Percentiles rank a stretch among this genome's conserved stretches.
These are phyloP conservation scores for Philopotamus ludificatus DNA, from an alignment of 1,140 invertebrate genomes.

Conservation along the genomic window DNA sequence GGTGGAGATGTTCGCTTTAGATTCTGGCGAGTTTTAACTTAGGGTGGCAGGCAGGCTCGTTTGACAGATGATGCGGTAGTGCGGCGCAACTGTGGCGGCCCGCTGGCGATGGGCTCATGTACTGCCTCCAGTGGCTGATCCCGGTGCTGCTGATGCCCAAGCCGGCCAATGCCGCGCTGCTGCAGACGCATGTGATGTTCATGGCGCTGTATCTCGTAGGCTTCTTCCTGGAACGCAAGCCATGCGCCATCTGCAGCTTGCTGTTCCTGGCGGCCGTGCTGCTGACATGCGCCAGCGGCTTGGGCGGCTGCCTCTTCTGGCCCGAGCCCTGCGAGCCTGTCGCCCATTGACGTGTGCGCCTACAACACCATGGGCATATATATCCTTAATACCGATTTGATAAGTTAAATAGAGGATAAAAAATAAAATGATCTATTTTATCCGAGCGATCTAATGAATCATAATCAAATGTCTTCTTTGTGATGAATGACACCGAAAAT, in stretches of 20 bases:
- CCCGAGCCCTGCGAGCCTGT: conserved; percentile 74
- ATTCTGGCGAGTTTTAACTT: too few species aligned
- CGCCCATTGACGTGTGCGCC: conserved; percentile 69
- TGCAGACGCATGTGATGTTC: conserved; percentile 96
- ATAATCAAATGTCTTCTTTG: too few species aligned
- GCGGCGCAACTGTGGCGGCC: too few species aligned
- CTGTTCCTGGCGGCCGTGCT: conserved; percentile 91
- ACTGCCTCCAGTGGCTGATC: conserved; percentile 97
- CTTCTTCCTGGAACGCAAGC: conserved; percentile 93
- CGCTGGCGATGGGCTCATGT: conserved; percentile 66
- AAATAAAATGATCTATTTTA: too few species aligned
- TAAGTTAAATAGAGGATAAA: too few species aligned
- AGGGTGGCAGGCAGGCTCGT: too few species aligned
- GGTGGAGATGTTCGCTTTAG: too few species aligned
- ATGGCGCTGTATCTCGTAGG: conserved; percentile 91
- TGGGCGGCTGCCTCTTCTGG: conserved; percentile 93
- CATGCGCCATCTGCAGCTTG: conserved; percentile 93
- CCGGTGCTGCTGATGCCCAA: conserved; percentile 96
- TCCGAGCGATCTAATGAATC: too few species aligned
- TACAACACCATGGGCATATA: conserved; percentile 32
- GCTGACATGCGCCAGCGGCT: conserved; percentile 92
- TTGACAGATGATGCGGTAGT: neutral
- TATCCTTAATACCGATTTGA: too few species aligned
- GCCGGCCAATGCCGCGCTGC: conserved; percentile 88
- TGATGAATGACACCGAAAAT: too few species aligned